Evolutionary conservation across 2,113 vertebrate species (phyloP).

Genomic region (Austrofundulus limnaeus): DNA sequence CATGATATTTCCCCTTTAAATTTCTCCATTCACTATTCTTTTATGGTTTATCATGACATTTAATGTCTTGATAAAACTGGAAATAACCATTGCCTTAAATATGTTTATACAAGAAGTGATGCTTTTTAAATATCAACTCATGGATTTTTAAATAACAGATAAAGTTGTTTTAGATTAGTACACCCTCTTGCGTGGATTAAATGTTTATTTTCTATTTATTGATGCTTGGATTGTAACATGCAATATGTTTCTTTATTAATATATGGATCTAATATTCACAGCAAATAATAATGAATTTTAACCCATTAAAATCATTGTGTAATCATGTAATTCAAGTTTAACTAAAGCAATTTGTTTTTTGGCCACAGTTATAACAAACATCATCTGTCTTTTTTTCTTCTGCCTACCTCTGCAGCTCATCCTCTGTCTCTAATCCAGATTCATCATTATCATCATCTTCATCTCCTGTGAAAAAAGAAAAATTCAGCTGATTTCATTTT

Average conservation of each 20-base stretch:
- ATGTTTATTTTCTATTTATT: not conserved
- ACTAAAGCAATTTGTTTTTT: too few relatives aligned
- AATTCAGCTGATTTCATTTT: not conserved
- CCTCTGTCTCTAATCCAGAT: constrained; percentile 86
- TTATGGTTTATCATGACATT: not conserved
- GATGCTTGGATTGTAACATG: not conserved
- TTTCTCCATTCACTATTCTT: not conserved
- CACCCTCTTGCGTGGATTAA: not conserved
- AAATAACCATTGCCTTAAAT: not conserved
- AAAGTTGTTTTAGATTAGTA: not conserved
- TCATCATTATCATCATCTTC: constrained; percentile 60
- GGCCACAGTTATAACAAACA: not conserved
- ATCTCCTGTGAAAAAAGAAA: constrained; percentile 29
- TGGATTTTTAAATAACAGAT: constrained; percentile 1
- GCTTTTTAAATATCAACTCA: not conserved
- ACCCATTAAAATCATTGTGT: too few relatives aligned
- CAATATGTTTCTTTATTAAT: not conserved
- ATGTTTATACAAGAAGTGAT: not conserved
- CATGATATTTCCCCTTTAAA: too few relatives aligned
- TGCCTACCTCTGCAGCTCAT: constrained; percentile 87
- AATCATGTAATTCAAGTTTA: too few relatives aligned
- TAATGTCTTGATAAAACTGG: too few relatives aligned
- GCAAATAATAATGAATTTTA: too few relatives aligned
- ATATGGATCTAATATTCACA: too few relatives aligned
- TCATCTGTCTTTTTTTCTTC: not conserved